These are phyloP conservation scores for Chlorocebus sabaeus DNA, from an alignment of 2,113 vertebrate genomes.

Conservation along the genomic window DNA sequence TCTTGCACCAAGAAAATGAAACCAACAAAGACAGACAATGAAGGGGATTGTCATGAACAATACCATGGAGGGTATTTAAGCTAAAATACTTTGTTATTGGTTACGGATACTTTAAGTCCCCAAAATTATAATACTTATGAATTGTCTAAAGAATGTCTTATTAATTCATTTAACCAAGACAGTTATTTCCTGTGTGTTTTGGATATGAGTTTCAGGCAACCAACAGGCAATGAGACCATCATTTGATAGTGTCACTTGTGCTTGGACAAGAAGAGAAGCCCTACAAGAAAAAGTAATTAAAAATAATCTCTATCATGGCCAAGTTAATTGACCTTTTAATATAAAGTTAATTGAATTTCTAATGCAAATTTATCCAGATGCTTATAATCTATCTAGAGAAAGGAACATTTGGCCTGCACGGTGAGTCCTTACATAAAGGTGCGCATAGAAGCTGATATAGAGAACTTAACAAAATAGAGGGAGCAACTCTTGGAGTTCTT, in stretches of 20 bases:
- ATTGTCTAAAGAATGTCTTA: neutral
- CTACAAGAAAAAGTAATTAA: constrained; percentile 70
- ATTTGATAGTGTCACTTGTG: constrained; percentile 40
- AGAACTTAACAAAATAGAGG: constrained; percentile 42
- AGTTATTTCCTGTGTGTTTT: constrained; percentile 46
- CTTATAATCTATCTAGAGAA: constrained; percentile 54
- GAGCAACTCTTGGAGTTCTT: neutral
- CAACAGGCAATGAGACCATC: constrained; percentile 26
- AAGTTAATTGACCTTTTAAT: constrained; percentile 73
- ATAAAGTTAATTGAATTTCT: constrained; percentile 72
- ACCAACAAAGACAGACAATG: constrained; percentile 12
- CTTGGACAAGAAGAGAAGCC: constrained; percentile 54
- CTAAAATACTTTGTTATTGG: constrained; percentile 24
- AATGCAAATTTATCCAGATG: constrained; percentile 67
- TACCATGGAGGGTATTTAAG: constrained; percentile 2
- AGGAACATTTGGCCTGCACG: constrained; percentile 3
- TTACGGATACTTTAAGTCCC: constrained; percentile 33
- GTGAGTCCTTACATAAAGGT: constrained; percentile 43
- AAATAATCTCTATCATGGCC: constrained; percentile 49
- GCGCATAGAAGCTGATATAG: neutral
- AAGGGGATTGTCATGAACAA: constrained; percentile 12
- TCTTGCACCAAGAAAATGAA: constrained; percentile 35
- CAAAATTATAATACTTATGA: constrained; percentile 26
- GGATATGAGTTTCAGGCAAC: constrained; percentile 36
- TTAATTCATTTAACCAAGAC: constrained; percentile 46